Conservation (phyloP, 2,888 invertebrate species). For the Phengaris arion region DNA sequence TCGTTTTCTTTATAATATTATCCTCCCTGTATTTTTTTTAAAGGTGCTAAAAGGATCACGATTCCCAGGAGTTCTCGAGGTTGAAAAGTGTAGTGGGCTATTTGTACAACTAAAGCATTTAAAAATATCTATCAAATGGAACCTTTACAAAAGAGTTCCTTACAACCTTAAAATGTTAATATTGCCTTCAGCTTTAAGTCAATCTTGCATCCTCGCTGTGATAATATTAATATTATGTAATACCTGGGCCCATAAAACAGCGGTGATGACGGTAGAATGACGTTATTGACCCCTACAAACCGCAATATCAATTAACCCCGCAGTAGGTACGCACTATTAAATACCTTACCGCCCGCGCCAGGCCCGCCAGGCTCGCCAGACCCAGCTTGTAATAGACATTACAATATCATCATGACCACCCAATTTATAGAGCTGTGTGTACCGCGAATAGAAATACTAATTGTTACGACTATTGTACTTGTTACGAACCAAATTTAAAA, state of each 20-base stretch:
- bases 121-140: neutral
- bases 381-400: neutral
- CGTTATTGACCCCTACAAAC: conserved; percentile 13
- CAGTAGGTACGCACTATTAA: conserved; percentile 16
- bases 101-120: neutral
- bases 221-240: conserved; percentile 4
- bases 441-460: neutral
- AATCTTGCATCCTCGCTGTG: neutral
- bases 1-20: neutral
- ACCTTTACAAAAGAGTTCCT: no score
- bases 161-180: no score
- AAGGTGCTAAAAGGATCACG: neutral
- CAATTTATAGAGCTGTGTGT: neutral
- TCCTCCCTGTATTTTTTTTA: neutral
- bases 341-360: neutral
- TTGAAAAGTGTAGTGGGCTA: neutral
- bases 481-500: no score
- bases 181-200: neutral
- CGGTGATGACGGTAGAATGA: conserved; percentile 1
- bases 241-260: conserved; percentile 1
- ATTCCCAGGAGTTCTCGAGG: neutral
- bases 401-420: neutral
- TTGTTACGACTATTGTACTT: neutral
- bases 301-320: conserved; percentile 23
- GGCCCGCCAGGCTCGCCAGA: neutral